Evolutionary conservation across 1,140 invertebrate genomes (phyloP).

Genomic region (Ceratosolen solmsi): DNA sequence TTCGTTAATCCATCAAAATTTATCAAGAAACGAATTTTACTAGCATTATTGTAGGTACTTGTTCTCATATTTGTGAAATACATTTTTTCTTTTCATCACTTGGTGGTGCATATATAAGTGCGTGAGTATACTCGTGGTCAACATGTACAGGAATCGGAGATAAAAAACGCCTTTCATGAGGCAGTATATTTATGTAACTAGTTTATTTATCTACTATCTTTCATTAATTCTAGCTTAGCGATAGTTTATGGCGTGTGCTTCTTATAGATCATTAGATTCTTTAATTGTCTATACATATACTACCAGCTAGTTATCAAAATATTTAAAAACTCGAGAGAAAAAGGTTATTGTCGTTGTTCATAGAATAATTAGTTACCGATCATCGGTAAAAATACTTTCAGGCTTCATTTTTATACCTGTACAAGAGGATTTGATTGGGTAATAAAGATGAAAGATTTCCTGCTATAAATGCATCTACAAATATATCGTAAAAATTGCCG

Average conservation of each 20-base stretch:
- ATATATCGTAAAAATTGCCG: not conserved
- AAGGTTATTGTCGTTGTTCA: not conserved
- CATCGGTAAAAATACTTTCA: not conserved
- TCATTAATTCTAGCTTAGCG: not conserved
- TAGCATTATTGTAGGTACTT: no score
- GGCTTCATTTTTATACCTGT: not conserved
- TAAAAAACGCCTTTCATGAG: not conserved
- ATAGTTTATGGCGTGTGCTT: not conserved
- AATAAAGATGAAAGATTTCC: not conserved
- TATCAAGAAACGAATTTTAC: no score
- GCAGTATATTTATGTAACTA: not conserved
- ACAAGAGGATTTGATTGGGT: not conserved
- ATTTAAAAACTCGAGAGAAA: not conserved
- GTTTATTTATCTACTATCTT: not conserved
- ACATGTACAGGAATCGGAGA: not conserved
- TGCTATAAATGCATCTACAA: not conserved
- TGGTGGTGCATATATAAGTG: no score
- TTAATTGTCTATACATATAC: no score
- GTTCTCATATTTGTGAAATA: no score
- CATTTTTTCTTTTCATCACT: no score
- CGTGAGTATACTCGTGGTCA: not conserved
- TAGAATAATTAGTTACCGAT: not conserved
- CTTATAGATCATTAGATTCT: not conserved
- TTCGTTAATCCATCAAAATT: no score
- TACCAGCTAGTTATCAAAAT: not conserved